Evolutionary conservation across 2,888 invertebrate genomes (phyloP).

Genomic region (Tribolium freemani): DNA sequence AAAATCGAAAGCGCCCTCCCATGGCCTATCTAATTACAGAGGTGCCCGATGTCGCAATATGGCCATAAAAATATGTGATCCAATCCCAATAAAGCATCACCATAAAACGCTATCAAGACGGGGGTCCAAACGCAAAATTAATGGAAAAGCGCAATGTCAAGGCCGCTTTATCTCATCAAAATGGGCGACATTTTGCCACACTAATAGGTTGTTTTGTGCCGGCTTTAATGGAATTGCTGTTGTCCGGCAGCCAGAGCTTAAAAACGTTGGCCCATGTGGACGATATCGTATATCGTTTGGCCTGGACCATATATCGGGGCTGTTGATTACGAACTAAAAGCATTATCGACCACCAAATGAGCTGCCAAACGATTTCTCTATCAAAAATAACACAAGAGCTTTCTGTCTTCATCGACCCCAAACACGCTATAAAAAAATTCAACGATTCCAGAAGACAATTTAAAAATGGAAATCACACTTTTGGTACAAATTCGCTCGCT

Average conservation of each 20-base stretch:
- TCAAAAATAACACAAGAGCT: conserved; percentile 13
- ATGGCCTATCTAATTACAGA: conserved; percentile 29
- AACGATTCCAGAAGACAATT: not conserved
- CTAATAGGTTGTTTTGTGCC: conserved; percentile 45
- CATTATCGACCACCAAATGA: conserved; percentile 39
- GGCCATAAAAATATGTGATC: conserved; percentile 33
- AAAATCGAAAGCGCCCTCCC: conserved; percentile 18
- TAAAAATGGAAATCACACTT: not conserved
- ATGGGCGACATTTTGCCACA: conserved; percentile 38
- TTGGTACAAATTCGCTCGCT: not conserved
- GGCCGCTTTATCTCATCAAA: conserved; percentile 33
- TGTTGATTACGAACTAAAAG: conserved; percentile 41
- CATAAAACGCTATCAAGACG: conserved; percentile 34
- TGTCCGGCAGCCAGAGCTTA: conserved; percentile 31
- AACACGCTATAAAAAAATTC: not conserved
- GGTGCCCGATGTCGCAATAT: conserved; percentile 29
- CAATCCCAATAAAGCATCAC: conserved; percentile 29
- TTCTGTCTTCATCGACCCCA: conserved; percentile 6
- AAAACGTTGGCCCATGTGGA: conserved; percentile 35
- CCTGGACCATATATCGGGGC: not conserved
- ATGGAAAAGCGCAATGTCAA: conserved; percentile 36
- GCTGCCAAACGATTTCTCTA: conserved; percentile 23
- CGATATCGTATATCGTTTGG: conserved; percentile 23
- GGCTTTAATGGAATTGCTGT: conserved; percentile 43
- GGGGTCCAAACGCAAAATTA: conserved; percentile 1